phyloP scores from a whole-genome alignment of 2,113 vertebrate species.

The Crotalus tigris region DNA sequence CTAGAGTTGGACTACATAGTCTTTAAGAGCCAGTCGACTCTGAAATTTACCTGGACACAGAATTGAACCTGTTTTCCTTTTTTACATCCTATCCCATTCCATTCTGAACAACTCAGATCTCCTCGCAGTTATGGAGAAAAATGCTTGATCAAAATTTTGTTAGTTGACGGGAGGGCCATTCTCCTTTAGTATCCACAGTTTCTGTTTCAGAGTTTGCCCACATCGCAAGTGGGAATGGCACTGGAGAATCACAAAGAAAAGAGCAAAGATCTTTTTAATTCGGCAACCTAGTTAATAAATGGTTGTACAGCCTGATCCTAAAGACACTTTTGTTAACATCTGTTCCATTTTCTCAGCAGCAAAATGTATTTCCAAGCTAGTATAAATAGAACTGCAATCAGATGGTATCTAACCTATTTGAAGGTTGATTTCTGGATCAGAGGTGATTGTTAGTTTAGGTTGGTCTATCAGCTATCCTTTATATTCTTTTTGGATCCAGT shows the following conservation, averaged over 20 bases:
- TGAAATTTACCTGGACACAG: not conserved
- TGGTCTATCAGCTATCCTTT: not conserved
- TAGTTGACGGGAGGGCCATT: not conserved
- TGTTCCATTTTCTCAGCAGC: not conserved
- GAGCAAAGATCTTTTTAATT: not conserved
- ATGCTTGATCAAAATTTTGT: not conserved
- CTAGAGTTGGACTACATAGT: not conserved
- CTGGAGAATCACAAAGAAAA: not conserved
- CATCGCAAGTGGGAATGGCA: not conserved
- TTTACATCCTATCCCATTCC: not conserved
- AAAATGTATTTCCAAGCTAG: not conserved
- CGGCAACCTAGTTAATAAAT: not conserved
- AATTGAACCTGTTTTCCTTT: not conserved
- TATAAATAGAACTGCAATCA: not conserved
- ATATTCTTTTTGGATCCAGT: not conserved
- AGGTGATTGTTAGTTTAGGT: not conserved
- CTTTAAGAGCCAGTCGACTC: not conserved
- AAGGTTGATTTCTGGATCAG: not conserved
- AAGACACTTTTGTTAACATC: not conserved
- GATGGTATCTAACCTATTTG: not conserved
- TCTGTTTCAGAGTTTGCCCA: not conserved
- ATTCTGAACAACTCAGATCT: not conserved
- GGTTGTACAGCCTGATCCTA: not conserved
- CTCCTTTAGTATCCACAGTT: not conserved
- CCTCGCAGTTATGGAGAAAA: not conserved